Evolutionary conservation across 2,113 vertebrate genomes (phyloP), one percentile per base, ranked within the genome.

Genomic region (Trematocara nigrifrons): DNA sequence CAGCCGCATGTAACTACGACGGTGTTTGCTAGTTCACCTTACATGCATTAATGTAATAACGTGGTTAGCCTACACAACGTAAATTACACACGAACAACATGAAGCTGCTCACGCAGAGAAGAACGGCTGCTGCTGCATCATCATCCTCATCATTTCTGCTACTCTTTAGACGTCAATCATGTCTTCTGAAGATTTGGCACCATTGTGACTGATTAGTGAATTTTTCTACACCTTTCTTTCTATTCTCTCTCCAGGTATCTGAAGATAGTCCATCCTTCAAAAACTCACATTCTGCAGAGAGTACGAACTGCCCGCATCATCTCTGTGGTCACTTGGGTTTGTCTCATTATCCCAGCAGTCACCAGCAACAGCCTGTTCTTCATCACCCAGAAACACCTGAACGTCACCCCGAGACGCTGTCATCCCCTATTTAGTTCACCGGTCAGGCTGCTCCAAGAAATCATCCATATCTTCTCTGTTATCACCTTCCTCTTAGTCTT

Each of bases 231-330:
- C 13, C 42, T 29, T 29, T 3, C 9, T n/a, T 83, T 85, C 42
- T 4, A 15, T 45, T 45, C 20, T 84, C 10, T 81, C 57, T 80
- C 2, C 88, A 96, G 96, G 86, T 96, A 96, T 29, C 82, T 96
- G 57, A 96, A 96, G 85, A 95, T 96, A 22, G 84, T 71, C 5
- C 69, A 29, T 49, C 69, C 42, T 49, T 10, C 85, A 5, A 81
- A 84, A 4, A 93, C 78, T 20, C 92, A 94, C 33, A 0, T 79
- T 31, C 85, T 96, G 22, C 95, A 95, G 80, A 95, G 77, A 2
- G 74, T 83, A 6, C 77, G 38, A 3, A 84, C 87, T 0, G 93
- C 96, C 8, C 49, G 40, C 29, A 51, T 89, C 38, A 64, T 94
- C 45, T 94, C 93, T 10, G 3, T 26, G 3, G 59, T 61, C 1